These are phyloP conservation scores for Sander vitreus DNA, from an alignment of 2,113 vertebrate genomes.

Conservation along the genomic window DNA sequence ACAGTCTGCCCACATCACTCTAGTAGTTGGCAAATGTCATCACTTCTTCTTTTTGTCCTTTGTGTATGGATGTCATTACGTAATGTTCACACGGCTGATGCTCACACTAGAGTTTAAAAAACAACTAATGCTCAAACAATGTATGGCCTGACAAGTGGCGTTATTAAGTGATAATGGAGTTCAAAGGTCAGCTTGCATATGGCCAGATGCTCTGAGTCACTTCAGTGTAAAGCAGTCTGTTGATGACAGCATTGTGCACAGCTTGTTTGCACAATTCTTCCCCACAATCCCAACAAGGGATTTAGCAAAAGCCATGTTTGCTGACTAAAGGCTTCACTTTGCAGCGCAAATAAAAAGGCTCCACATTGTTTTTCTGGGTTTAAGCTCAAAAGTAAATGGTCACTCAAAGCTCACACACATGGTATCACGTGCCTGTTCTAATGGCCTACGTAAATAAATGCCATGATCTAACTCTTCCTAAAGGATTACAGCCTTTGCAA, in stretches of 20 bases:
- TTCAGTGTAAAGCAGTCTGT: conserved; percentile 13
- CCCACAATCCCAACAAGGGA: conserved; percentile 15
- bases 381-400: conserved; percentile 41
- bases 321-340: conserved; percentile 49
- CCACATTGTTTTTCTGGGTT: background rate
- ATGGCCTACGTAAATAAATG: background rate
- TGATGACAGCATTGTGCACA: conserved; percentile 34
- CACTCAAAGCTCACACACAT: background rate
- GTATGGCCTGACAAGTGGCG: conserved; percentile 22
- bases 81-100: background rate
- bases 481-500: conserved; percentile 20
- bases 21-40: background rate
- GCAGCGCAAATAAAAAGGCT: conserved; percentile 41
- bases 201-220: conserved; percentile 10
- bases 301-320: conserved; percentile 49
- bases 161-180: conserved; percentile 39
- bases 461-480: background rate
- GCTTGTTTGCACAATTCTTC: conserved; percentile 47
- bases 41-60: background rate
- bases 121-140: conserved; percentile 9
- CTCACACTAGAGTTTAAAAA: background rate
- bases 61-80: conserved; percentile 1
- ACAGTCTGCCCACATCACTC: background rate
- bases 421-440: background rate
- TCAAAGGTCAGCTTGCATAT: conserved; percentile 42